phyloP scores from a whole-genome alignment of 2,888 invertebrate species.

The Biston betularia region DNA sequence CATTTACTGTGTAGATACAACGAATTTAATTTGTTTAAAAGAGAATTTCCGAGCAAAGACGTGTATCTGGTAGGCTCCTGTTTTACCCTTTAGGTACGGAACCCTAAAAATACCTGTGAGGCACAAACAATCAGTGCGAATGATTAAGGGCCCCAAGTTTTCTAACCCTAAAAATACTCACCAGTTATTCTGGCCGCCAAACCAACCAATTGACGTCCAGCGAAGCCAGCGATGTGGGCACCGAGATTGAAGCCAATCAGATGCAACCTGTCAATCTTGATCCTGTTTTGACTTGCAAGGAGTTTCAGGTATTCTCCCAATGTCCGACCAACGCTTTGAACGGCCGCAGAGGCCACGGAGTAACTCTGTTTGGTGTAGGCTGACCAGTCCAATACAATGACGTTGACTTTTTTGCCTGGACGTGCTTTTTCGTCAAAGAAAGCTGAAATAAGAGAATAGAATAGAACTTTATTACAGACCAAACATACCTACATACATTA shows the following conservation, averaged over 20 bases:
- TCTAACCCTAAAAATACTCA: constrained; percentile 37
- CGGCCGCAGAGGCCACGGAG: constrained; percentile 51
- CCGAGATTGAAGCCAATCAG: constrained; percentile 69
- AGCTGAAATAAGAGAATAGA: constrained; percentile 14
- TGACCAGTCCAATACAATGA: constrained; percentile 69
- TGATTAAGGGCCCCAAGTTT: too few species aligned
- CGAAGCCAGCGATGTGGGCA: constrained; percentile 65
- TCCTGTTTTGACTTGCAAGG: constrained; percentile 37
- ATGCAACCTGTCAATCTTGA: constrained; percentile 50
- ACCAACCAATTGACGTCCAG: constrained; percentile 51
- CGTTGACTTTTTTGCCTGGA: constrained; percentile 49
- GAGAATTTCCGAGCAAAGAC: too few species aligned
- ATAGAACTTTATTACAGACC: too few species aligned
- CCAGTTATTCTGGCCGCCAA: constrained; percentile 67
- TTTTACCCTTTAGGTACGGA: too few species aligned
- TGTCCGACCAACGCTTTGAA: constrained; percentile 52
- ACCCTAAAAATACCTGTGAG: too few species aligned
- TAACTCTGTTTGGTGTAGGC: constrained; percentile 54
- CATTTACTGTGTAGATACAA: too few species aligned
- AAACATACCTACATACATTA: too few species aligned
- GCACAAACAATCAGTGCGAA: neutral
- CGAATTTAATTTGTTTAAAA: too few species aligned
- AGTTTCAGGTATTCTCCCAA: constrained; percentile 50
- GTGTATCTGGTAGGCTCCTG: too few species aligned
- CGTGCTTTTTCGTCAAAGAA: neutral